Evolutionary conservation across 2,113 vertebrate species (phyloP).

Genomic region (Coregonus clupeaformis): DNA sequence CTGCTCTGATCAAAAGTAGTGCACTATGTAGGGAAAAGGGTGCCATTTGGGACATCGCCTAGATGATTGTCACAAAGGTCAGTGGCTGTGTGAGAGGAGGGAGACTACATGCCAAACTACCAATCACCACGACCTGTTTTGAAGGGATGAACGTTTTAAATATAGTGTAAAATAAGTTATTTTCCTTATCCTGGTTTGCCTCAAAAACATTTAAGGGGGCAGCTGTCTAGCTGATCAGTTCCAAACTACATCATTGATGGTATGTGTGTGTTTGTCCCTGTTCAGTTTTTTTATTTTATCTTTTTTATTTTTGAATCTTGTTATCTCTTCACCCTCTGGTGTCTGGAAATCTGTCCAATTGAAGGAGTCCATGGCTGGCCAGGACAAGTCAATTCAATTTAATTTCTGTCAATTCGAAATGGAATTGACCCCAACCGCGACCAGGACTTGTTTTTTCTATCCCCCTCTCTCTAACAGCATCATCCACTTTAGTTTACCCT

Average conservation of each 20-base stretch:
- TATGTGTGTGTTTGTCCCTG: background rate
- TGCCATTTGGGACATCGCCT: conserved; percentile 1
- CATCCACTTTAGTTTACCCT: conserved; percentile 20
- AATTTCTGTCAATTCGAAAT: too few relatives aligned
- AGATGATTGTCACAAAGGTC: conserved; percentile 5
- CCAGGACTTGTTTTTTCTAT: background rate
- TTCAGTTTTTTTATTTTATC: background rate
- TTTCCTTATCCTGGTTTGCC: background rate
- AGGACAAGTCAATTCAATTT: background rate
- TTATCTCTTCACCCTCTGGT: background rate
- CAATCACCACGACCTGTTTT: background rate
- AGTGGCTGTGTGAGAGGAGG: background rate
- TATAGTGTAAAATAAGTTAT: background rate
- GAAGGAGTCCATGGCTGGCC: background rate
- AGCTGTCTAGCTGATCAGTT: too few relatives aligned
- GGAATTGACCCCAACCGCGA: background rate
- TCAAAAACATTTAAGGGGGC: background rate
- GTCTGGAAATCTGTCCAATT: background rate
- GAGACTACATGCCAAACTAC: background rate
- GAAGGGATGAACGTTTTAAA: conserved; percentile 5
- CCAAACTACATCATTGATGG: background rate
- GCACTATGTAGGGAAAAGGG: background rate
- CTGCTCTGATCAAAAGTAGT: too few relatives aligned
- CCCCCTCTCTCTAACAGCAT: conserved; percentile 27
- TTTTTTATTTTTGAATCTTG: background rate